phyloP scores from a whole-genome alignment of 1,140 invertebrate genomes.

The Tetranychus urticae region DNA sequence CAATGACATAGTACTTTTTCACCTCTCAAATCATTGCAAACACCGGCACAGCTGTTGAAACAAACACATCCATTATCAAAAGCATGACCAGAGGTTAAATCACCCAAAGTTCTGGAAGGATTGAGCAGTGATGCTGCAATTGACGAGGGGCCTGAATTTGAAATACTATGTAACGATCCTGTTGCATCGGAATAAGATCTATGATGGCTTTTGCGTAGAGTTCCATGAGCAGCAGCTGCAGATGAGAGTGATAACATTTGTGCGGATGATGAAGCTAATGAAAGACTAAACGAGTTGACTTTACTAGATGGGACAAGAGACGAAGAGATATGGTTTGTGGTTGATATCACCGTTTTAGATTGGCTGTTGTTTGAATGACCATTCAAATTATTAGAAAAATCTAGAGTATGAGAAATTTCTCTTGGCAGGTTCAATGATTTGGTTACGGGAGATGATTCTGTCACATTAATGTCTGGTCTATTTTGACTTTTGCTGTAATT shows the following conservation, averaged over 20 bases:
- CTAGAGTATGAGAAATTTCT: too few species aligned
- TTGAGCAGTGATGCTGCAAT: background rate
- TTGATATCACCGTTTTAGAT: too few species aligned
- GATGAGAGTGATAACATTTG: background rate
- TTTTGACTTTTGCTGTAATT: background rate
- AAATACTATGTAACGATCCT: conserved; percentile 18
- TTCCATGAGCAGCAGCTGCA: too few species aligned
- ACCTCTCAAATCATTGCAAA: conserved; percentile 44
- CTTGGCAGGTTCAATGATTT: too few species aligned
- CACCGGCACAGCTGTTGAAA: conserved; percentile 43
- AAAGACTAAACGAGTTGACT: background rate
- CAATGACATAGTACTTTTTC: conserved; percentile 44
- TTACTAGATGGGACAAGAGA: background rate
- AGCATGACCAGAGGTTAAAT: conserved; percentile 69
- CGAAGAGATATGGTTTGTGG: too few species aligned
- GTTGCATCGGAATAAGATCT: conserved; percentile 78
- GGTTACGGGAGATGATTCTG: background rate
- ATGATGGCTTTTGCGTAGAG: conserved; percentile 38
- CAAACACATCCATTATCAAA: conserved; percentile 91
- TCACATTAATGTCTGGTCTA: background rate
- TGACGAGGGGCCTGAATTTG: background rate
- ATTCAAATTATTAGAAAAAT: too few species aligned
- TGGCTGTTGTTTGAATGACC: too few species aligned
- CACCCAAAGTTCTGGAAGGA: conserved; percentile 35
- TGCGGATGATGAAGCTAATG: background rate